phyloP scores from a whole-genome alignment of 2,113 vertebrate species.

The Elephas maximus region DNA sequence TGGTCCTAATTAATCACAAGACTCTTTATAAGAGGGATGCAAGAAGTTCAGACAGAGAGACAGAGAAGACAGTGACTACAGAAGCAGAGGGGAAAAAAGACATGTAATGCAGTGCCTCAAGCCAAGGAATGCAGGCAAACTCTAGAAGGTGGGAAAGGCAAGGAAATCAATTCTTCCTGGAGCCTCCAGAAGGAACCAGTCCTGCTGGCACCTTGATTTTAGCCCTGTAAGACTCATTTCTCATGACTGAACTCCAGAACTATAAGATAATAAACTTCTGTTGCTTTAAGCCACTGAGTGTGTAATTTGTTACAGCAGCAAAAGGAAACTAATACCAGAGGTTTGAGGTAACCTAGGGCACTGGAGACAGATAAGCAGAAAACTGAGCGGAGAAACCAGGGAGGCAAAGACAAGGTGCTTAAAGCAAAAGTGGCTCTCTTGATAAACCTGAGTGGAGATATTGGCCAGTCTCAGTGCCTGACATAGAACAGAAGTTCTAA shows the following conservation, averaged over 20 bases:
- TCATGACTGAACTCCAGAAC: background rate
- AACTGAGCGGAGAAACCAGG: background rate
- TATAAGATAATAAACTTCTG: background rate
- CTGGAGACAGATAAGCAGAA: background rate
- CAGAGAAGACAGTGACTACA: background rate
- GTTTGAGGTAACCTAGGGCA: background rate
- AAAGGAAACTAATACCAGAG: background rate
- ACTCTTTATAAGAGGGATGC: background rate
- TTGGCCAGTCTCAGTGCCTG: background rate
- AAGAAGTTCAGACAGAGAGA: background rate
- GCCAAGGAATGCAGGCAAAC: background rate
- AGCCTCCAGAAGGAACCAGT: background rate
- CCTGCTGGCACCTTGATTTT: background rate
- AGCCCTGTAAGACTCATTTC: background rate
- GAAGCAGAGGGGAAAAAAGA: background rate
- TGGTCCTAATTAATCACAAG: background rate
- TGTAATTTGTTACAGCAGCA: background rate
- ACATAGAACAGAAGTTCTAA: background rate
- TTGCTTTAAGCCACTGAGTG: background rate
- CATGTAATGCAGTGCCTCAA: background rate
- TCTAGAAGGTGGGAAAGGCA: background rate
- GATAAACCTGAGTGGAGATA: background rate
- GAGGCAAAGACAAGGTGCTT: background rate
- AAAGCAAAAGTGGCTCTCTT: background rate
- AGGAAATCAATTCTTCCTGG: background rate